These are phyloP conservation scores for Trinorchestia longiramus DNA, from an alignment of 1,140 invertebrate species.

Conservation along the genomic window DNA sequence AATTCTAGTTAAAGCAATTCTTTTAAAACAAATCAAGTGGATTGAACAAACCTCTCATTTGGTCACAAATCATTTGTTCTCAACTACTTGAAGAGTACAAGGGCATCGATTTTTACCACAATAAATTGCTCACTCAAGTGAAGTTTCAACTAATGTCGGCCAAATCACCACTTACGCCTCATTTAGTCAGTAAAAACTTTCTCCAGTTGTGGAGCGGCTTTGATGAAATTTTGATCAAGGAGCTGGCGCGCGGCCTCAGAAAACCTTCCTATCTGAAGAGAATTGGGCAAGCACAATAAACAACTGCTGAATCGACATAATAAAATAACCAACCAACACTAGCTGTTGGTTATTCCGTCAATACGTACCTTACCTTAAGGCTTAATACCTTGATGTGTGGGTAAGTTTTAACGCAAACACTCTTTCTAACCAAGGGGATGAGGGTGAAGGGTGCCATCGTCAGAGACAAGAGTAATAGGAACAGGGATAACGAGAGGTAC, in stretches of 20 bases:
- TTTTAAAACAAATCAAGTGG: neutral
- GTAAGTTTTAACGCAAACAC: neutral
- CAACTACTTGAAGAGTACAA: neutral
- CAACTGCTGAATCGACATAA: neutral
- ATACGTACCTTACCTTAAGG: neutral
- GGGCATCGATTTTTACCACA: neutral
- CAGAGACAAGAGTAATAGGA: too few relatives aligned
- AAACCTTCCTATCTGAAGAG: neutral
- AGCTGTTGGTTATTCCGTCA: neutral
- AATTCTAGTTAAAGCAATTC: neutral
- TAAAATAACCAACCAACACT: neutral
- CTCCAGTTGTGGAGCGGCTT: neutral
- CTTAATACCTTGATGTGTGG: neutral
- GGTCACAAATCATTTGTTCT: neutral
- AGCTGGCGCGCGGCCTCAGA: neutral
- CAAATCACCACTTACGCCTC: neutral
- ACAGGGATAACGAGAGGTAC: too few relatives aligned
- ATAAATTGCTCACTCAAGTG: neutral
- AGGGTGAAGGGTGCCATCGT: neutral
- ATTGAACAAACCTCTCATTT: neutral
- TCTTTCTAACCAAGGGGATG: neutral
- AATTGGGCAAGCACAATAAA: neutral
- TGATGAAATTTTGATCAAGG: neutral
- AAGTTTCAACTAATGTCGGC: neutral
- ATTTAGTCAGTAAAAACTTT: neutral